These are phyloP conservation scores for Lasioglossum zephyrum DNA, from an alignment of 2,888 invertebrate genomes.

Conservation along the genomic window DNA sequence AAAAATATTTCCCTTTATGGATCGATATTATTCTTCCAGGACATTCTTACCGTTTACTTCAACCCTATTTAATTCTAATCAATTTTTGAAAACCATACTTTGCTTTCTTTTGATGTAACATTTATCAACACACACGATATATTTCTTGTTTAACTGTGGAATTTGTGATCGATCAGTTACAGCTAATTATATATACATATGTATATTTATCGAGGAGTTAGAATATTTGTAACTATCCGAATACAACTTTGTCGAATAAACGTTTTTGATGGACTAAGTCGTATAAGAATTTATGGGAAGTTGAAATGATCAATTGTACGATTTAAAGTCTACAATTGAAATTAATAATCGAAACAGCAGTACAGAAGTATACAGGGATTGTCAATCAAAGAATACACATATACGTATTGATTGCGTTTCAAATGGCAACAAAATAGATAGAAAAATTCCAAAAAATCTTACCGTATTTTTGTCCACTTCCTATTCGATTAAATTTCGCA, in stretches of 20 bases:
- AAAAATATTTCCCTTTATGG: conserved; percentile 51
- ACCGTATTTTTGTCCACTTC: background rate
- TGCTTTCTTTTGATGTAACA: background rate
- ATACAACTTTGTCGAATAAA: background rate
- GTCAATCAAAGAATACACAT: background rate
- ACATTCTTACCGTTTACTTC: conserved; percentile 17
- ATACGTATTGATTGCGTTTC: background rate
- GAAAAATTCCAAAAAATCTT: background rate
- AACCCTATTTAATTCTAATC: background rate
- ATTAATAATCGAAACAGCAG: background rate
- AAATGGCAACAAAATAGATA: background rate
- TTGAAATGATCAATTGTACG: background rate
- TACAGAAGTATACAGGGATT: background rate
- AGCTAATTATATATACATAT: background rate
- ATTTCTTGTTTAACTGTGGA: background rate
- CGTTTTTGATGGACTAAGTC: background rate
- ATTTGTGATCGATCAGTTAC: background rate
- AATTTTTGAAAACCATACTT: conserved; percentile 1
- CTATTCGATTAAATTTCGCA: background rate
- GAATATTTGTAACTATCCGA: background rate
- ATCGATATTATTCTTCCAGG: conserved; percentile 50
- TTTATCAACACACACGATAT: background rate
- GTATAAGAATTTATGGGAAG: background rate
- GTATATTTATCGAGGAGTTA: background rate
- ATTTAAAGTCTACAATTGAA: background rate